phyloP scores from a whole-genome alignment of 1,140 invertebrate genomes.

The Contarinia nasturtii region DNA sequence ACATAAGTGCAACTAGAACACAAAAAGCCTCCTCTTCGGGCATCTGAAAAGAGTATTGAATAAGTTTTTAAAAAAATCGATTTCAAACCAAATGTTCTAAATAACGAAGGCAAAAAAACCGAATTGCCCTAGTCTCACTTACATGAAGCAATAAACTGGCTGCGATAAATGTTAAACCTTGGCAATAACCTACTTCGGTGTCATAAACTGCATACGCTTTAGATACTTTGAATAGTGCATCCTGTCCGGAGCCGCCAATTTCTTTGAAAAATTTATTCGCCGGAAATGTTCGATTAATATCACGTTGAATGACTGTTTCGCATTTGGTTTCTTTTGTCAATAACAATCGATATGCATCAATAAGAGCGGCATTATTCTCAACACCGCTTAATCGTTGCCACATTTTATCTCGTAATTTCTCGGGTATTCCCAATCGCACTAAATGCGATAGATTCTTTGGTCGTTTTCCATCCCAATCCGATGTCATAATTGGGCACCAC shows the following conservation, averaged over 20 bases:
- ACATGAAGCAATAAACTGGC: conserved; percentile 90
- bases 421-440: conserved; percentile 81
- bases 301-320: conserved; percentile 83
- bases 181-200: conserved; percentile 94
- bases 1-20: conserved; percentile 92
- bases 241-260: conserved; percentile 74
- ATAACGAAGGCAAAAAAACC: background rate
- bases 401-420: conserved; percentile 88
- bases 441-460: conserved; percentile 58
- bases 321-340: conserved; percentile 61
- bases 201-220: conserved; percentile 96
- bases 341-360: conserved; percentile 79
- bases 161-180: conserved; percentile 92
- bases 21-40: conserved; percentile 99
- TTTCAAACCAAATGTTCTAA: background rate
- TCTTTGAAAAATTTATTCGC: conserved; percentile 97
- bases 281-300: conserved; percentile 96
- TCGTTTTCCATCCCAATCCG: conserved; percentile 54
- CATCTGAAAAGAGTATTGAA: conserved; percentile 48
- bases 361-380: conserved; percentile 62
- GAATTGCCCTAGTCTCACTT: conserved; percentile 26
- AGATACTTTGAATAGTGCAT: conserved; percentile 85
- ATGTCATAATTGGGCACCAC: conserved; percentile 78
- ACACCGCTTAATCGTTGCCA: conserved; percentile 88
- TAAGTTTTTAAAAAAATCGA: background rate